phyloP scores from a whole-genome alignment of 2,113 vertebrate species.

The Bos indicus region DNA sequence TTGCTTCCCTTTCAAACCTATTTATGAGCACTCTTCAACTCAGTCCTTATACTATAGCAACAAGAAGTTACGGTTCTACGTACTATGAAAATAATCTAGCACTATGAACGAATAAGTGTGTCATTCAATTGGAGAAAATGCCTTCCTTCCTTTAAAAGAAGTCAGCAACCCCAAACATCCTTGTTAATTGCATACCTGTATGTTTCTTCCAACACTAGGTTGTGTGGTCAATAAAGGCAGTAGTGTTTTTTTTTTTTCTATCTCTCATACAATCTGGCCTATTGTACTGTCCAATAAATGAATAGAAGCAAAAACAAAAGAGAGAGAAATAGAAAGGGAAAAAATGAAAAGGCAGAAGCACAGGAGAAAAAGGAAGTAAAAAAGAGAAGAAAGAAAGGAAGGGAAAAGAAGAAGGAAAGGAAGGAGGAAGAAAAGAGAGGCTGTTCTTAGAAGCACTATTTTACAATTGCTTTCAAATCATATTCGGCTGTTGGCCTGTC shows the following conservation, averaged over 20 bases:
- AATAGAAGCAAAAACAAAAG: not conserved
- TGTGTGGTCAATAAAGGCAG: not conserved
- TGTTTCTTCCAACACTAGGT: not conserved
- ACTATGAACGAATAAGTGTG: not conserved
- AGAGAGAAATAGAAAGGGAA: not conserved
- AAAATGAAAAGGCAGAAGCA: too few species aligned
- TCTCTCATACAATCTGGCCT: not conserved
- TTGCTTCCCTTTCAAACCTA: not conserved
- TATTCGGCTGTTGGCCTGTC: not conserved
- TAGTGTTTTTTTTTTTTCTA: not conserved
- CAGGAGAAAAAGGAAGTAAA: not conserved
- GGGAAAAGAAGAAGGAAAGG: not conserved
- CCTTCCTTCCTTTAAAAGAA: not conserved
- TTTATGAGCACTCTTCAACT: not conserved
- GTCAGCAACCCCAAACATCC: not conserved
- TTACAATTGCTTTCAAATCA: not conserved
- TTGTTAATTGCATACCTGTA: not conserved
- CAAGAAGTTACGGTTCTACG: not conserved
- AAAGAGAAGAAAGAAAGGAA: not conserved
- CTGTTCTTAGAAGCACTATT: not conserved
- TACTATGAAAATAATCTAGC: not conserved
- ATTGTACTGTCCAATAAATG: not conserved
- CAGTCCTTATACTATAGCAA: not conserved
- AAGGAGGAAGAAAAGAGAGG: accelerated
- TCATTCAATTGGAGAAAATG: not conserved